Evolutionary conservation across 2,113 vertebrate genomes (phyloP).

Genomic region (Phaethornis superciliosus): DNA sequence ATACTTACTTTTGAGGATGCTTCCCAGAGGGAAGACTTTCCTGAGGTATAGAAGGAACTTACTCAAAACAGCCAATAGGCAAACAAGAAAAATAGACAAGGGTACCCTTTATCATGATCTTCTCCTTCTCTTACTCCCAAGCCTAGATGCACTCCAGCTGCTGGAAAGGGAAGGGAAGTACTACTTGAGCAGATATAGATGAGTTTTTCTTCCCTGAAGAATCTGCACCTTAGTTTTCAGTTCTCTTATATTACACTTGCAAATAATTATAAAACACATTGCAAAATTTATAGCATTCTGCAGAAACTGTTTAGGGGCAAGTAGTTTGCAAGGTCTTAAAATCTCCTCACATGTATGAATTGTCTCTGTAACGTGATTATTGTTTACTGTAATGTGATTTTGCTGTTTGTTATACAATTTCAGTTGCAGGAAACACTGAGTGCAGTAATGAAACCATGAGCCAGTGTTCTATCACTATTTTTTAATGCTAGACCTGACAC

Average conservation of each 20-base stretch:
- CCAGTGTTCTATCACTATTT: neutral
- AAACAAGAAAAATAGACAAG: neutral
- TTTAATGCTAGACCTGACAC: neutral
- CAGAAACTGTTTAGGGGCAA: neutral
- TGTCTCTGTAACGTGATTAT: neutral
- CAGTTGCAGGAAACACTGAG: neutral
- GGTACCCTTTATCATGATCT: neutral
- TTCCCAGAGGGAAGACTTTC: neutral
- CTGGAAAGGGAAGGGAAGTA: neutral
- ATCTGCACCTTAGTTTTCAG: neutral
- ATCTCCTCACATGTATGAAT: neutral
- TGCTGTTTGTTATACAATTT: neutral
- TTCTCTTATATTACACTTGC: neutral
- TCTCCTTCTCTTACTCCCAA: neutral
- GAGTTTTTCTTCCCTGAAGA: neutral
- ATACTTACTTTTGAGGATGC: neutral
- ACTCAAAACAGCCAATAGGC: neutral
- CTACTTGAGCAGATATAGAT: neutral
- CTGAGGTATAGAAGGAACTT: neutral
- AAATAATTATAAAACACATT: neutral
- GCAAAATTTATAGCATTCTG: neutral
- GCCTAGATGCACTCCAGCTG: neutral
- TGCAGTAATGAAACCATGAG: neutral
- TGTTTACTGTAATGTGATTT: neutral
- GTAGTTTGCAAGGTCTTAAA: neutral